Evolutionary conservation across 2,113 vertebrate species (phyloP).

Genomic region (Phaethon lepturus): DNA sequence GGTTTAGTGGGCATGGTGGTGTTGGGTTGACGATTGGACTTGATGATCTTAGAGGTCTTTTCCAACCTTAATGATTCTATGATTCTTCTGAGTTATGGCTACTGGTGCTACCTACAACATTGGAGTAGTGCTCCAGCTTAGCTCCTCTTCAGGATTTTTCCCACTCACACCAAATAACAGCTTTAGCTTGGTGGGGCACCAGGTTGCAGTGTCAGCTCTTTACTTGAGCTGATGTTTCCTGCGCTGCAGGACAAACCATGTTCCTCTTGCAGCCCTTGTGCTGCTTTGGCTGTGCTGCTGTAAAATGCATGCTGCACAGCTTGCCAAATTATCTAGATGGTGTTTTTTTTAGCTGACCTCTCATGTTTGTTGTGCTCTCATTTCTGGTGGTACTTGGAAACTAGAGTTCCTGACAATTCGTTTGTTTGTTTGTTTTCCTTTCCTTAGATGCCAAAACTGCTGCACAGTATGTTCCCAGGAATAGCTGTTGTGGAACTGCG

Average conservation of each 20-base stretch:
- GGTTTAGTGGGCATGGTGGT: no score
- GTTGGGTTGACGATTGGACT: no score
- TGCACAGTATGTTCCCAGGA: fast-evolving
- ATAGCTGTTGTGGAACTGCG: fast-evolving
- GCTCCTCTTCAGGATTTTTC: not conserved
- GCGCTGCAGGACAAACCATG: fast-evolving
- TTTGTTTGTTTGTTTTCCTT: not conserved
- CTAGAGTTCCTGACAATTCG: not conserved
- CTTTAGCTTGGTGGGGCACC: not conserved
- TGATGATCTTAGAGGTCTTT: no score
- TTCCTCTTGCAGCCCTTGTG: no score
- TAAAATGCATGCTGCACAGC: not conserved
- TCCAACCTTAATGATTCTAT: no score
- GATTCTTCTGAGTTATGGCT: not conserved
- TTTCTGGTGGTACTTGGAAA: not conserved
- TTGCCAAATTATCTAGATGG: not conserved
- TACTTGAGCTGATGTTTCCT: not conserved
- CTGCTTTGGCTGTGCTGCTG: not conserved
- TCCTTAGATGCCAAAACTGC: not conserved
- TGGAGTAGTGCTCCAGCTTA: not conserved
- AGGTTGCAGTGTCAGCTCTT: not conserved
- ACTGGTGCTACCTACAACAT: not conserved
- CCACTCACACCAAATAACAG: not conserved
- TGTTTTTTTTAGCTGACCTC: not conserved
- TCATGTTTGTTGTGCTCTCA: not conserved